These are phyloP conservation scores for Perizoma flavofasciatum DNA, from an alignment of 2,888 invertebrate species.

Conservation along the genomic window DNA sequence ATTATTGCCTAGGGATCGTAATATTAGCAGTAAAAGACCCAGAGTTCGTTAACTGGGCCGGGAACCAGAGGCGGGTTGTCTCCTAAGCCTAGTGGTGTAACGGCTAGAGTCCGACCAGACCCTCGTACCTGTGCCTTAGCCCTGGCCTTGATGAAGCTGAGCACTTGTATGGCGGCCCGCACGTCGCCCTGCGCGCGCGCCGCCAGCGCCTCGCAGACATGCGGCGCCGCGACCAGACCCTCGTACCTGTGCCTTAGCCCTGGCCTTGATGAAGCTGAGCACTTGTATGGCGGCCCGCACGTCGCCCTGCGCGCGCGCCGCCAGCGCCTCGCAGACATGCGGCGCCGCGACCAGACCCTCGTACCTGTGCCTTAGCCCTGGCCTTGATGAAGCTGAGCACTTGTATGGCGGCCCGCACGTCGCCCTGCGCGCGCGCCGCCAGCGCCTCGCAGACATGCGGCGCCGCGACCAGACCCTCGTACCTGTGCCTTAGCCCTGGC, in stretches of 20 bases:
- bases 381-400: conserved; percentile 90
- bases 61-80: too few relatives aligned
- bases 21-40: too few relatives aligned
- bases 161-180: conserved; percentile 94
- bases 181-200: conserved; percentile 95
- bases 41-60: too few relatives aligned
- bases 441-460: conserved; percentile 88
- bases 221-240: conserved; percentile 86
- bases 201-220: conserved; percentile 89
- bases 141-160: conserved; percentile 87
- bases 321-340: conserved; percentile 88
- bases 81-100: too few relatives aligned
- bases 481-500: conserved; percentile 64
- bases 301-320: conserved; percentile 94
- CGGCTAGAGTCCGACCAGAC: too few relatives aligned
- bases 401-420: conserved; percentile 96
- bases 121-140: conserved; percentile 51
- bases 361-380: conserved; percentile 65
- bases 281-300: conserved; percentile 96
- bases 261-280: conserved; percentile 88
- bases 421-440: conserved; percentile 93
- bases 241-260: conserved; percentile 82
- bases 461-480: conserved; percentile 88
- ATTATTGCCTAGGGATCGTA: too few relatives aligned
- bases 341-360: conserved; percentile 89